A percentile compares a stretch with the other conserved stretches of the same genome.
Conservation (phyloP, 1,140 invertebrate species). For the Aphelenchoides besseyi region DNA sequence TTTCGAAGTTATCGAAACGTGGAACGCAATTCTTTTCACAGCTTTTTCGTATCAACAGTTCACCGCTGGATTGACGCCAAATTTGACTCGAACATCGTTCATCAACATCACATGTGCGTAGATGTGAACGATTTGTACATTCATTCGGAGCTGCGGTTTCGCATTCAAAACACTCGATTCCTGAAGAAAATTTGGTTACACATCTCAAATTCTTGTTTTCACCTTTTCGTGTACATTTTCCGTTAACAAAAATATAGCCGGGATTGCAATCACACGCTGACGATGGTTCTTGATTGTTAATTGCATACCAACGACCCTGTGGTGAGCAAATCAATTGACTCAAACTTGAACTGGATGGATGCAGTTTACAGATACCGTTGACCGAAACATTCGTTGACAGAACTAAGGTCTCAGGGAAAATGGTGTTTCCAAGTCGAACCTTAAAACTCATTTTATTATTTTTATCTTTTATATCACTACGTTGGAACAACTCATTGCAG, state of each 20-base stretch:
- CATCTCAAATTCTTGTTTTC: background rate
- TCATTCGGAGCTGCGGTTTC: background rate
- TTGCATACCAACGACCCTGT: constrained; percentile 8
- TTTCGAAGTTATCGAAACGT: background rate
- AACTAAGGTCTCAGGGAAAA: constrained; percentile 19
- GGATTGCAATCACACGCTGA: constrained; percentile 2
- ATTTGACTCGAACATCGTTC: constrained; percentile 15
- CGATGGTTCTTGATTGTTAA: background rate
- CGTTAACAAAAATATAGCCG: background rate
- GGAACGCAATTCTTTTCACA: background rate
- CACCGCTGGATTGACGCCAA: constrained; percentile 5
- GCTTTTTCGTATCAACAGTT: constrained; percentile 10
- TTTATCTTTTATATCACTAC: background rate
- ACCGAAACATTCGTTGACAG: constrained; percentile 3
- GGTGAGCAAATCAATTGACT: constrained; percentile 17
- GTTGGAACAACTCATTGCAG: constrained; percentile 16
- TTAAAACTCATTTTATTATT: background rate
- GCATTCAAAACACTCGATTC: constrained; percentile 18
- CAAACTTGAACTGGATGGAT: background rate
- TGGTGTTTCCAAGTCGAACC: constrained; percentile 1
- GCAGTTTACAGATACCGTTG: background rate
- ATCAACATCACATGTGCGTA: background rate
- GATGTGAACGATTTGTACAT: background rate
- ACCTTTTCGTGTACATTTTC: constrained; percentile 3
- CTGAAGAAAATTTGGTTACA: constrained; percentile 10